Evolutionary conservation across 2,113 vertebrate species (phyloP), one percentile per base, ranked within the genome.

Genomic region (Haemorhous mexicanus): DNA sequence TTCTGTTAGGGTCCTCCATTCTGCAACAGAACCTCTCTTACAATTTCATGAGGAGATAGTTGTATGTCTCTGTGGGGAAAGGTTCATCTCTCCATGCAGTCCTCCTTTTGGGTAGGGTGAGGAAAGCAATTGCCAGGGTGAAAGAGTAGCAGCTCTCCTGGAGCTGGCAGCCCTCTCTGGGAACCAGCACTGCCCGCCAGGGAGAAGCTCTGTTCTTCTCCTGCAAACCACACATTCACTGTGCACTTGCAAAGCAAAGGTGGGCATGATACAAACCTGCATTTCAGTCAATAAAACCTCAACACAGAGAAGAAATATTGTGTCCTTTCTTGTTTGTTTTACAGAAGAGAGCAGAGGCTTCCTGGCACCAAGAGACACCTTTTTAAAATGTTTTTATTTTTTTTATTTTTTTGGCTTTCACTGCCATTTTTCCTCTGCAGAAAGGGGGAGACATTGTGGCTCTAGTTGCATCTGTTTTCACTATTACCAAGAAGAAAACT

Each of bases 401-500:
- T 4, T 28, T n/a, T 53, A 58, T 35, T 37, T 62, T 64, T 41
- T 77, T 87, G 73, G 47, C 39, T 89, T 91, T 82, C 61, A 14
- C 5, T 59, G 47, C 21, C 11, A 14, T 79, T 91, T 90, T 95
- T 87, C 81, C 70, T 89, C 33, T 75, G 2, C 72, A 59, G 89
- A 69, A 92, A 86, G 46, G 43, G 46, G 49, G 72, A 83, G 44
- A 47, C 41, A 24, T 73, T 84, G 63, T 89, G 80, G 41, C 53
- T 95, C 32, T 84, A 18, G 21, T 37, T 92, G 43, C 56, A 11
- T 92, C 77, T 94, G 69, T 70, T 94, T 97, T 75, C 56, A 17
- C 52, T 92, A n/a, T 84, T 93, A 64, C 66, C 61, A 84, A 75
- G 68, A 79, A 37, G 19, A 84, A 75, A 78, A 50, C 30, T 87